Evolutionary conservation across 2,888 invertebrate species (phyloP).

Genomic region (Camponotus fellah): DNA sequence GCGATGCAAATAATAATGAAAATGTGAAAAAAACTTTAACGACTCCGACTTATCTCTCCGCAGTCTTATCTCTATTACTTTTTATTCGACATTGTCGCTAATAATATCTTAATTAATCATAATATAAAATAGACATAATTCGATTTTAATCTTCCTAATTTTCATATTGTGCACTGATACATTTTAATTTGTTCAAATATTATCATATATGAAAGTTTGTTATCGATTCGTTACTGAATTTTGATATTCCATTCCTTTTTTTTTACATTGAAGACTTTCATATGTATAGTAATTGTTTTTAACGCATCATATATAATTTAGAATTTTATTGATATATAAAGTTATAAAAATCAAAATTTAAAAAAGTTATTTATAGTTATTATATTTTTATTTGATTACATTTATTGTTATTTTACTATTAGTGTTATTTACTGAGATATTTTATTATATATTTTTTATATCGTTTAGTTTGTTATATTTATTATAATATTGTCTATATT

Average conservation of each 20-base stretch:
- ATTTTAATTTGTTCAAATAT: neutral
- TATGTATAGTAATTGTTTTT: neutral
- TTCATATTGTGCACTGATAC: neutral
- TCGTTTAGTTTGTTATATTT: neutral
- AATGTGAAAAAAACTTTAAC: constrained; percentile 46
- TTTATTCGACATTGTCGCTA: constrained; percentile 13
- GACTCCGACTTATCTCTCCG: constrained; percentile 19
- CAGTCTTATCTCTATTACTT: constrained; percentile 24
- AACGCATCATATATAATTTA: neutral
- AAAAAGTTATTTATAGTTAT: neutral
- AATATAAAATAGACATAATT: constrained; percentile 33
- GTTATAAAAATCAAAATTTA: neutral
- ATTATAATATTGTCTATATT: neutral
- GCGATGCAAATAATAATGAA: constrained; percentile 11
- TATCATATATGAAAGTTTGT: neutral
- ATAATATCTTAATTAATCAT: constrained; percentile 45
- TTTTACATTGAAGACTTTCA: constrained; percentile 4
- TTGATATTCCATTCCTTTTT: neutral
- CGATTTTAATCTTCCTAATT: constrained; percentile 36
- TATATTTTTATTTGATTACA: no score
- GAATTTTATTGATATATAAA: neutral
- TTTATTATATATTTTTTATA: neutral
- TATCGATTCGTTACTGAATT: constrained; percentile 1
- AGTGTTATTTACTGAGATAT: neutral
- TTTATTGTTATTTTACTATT: neutral